Evolutionary conservation across 2,888 invertebrate species (phyloP).

Genomic region (Philonicus albiceps): DNA sequence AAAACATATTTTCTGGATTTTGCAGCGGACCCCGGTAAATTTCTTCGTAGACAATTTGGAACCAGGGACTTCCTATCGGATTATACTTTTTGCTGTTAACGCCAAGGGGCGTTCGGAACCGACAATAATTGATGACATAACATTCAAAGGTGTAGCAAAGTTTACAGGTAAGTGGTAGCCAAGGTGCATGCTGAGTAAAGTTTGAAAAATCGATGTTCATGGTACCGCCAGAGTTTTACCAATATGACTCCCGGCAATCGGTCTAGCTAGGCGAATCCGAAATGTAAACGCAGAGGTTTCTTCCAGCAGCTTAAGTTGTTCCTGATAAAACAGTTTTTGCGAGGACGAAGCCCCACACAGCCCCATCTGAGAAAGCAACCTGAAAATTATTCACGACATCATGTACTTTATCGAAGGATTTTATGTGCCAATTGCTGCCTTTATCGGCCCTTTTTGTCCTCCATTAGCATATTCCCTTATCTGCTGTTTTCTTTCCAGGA

Average conservation of each 20-base stretch:
- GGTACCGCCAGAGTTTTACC: not conserved
- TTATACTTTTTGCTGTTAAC: slow-evolving; percentile 85
- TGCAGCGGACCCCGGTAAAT: slow-evolving; percentile 60
- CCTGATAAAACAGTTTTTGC: slow-evolving; percentile 40
- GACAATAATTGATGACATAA: slow-evolving; percentile 82
- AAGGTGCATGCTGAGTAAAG: slow-evolving; percentile 40
- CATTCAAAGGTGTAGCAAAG: slow-evolving; percentile 85
- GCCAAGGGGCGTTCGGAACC: slow-evolving; percentile 88
- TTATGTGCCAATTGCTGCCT: slow-evolving; percentile 50
- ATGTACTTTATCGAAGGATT: slow-evolving; percentile 48
- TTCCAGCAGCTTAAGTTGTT: slow-evolving; percentile 34
- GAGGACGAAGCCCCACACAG: not conserved
- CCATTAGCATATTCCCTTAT: slow-evolving; percentile 50
- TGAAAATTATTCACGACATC: slow-evolving; percentile 48
- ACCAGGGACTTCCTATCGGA: slow-evolving; percentile 78
- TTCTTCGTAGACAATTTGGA: slow-evolving; percentile 67
- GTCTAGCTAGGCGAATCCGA: not conserved
- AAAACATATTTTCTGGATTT: slow-evolving; percentile 40
- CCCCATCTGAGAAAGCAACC: slow-evolving; percentile 36
- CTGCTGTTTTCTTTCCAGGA: slow-evolving; percentile 43
- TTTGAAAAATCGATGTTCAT: slow-evolving; percentile 30
- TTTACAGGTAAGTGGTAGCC: slow-evolving; percentile 73
- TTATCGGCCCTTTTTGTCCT: slow-evolving; percentile 47
- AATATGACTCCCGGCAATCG: not conserved
- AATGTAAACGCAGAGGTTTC: slow-evolving; percentile 36